These are phyloP conservation scores for Mesoclemmys tuberculata DNA, from an alignment of 2,113 vertebrate genomes.

Conservation along the genomic window DNA sequence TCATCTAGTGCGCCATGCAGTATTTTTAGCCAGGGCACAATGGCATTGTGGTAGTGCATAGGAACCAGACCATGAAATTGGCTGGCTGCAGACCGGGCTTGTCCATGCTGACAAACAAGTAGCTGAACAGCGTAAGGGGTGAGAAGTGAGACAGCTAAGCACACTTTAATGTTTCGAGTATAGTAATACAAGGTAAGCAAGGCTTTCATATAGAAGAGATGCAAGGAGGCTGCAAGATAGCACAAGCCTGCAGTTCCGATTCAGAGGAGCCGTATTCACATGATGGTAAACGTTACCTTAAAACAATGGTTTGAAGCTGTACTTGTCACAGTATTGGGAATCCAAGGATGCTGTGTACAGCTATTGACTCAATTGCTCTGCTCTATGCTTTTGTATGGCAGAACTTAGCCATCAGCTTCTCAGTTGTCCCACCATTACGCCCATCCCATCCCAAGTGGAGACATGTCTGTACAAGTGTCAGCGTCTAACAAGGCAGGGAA, in stretches of 20 bases:
- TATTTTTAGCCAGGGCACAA: constrained; percentile 19
- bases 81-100: constrained; percentile 18
- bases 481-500: neutral
- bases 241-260: accelerated
- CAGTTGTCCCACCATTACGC: neutral
- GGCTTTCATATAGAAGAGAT: neutral
- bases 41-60: neutral
- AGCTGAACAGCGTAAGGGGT: constrained; percentile 22
- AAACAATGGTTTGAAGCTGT: neutral
- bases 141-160: constrained; percentile 11
- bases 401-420: neutral
- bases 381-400: neutral
- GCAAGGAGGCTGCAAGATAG: neutral
- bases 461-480: neutral
- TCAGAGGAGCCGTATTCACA: accelerated
- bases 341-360: neutral
- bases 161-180: constrained; percentile 24
- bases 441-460: no score
- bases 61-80: constrained; percentile 60
- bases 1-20: neutral
- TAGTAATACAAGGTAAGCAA: neutral
- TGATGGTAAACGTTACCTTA: neutral
- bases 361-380: neutral
- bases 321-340: neutral
- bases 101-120: neutral